Evolutionary conservation across 2,797 vertebrate species (phyloP).

Genomic region (Danio tinwini): DNA sequence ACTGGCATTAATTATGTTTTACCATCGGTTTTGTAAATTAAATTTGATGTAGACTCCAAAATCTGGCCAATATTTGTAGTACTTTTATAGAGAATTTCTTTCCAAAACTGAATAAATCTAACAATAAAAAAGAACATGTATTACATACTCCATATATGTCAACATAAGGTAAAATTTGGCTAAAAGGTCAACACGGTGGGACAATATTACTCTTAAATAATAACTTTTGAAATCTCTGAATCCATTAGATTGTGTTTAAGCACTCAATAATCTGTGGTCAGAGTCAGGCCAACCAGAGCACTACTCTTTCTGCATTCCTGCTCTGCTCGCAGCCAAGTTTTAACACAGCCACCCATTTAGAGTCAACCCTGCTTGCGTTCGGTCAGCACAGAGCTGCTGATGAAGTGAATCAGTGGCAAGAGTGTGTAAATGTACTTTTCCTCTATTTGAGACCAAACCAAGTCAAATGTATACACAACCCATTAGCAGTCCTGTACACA

Average conservation of each 20-base stretch:
- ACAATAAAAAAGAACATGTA: not conserved
- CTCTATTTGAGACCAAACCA: slow-evolving; percentile 40
- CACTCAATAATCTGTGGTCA: slow-evolving; percentile 61
- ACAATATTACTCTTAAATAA: not conserved
- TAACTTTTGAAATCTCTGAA: not conserved
- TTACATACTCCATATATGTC: not conserved
- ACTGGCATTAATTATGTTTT: too few species aligned
- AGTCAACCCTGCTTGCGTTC: slow-evolving; percentile 16
- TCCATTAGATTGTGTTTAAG: slow-evolving; percentile 32
- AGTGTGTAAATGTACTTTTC: slow-evolving; percentile 27
- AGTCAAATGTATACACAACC: slow-evolving; percentile 54
- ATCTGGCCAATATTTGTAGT: too few species aligned
- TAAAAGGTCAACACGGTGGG: not conserved
- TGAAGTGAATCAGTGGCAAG: slow-evolving; percentile 36
- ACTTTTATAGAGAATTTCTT: not conserved
- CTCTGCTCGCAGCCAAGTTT: slow-evolving; percentile 45
- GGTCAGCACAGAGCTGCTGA: slow-evolving; percentile 45
- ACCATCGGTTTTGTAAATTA: too few species aligned
- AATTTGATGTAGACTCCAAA: too few species aligned
- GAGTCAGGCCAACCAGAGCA: slow-evolving; percentile 60
- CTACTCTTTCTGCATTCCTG: slow-evolving; percentile 39
- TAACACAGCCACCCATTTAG: slow-evolving; percentile 42
- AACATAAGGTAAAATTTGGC: not conserved
- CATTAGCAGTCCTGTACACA: slow-evolving; percentile 53
- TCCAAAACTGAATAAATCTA: not conserved